These are phyloP conservation scores for Thera britannica DNA, from an alignment of 2,888 invertebrate species.

Conservation along the genomic window DNA sequence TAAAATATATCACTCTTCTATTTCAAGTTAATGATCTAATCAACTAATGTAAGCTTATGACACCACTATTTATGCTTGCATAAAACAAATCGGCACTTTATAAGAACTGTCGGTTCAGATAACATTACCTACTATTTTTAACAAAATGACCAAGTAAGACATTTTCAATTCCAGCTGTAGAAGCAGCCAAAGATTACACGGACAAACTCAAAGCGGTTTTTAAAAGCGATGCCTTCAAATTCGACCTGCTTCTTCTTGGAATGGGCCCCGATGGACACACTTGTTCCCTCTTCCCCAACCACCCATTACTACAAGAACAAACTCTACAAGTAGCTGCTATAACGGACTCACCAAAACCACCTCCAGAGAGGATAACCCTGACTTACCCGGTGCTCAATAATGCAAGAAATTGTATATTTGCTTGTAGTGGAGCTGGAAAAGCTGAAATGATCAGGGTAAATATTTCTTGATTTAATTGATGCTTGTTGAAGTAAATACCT, in stretches of 20 bases:
- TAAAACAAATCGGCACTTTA: no score
- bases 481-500: no score
- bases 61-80: no score
- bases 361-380: constrained; percentile 94
- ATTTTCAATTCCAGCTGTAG: constrained; percentile 83
- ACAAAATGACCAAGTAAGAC: no score
- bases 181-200: constrained; percentile 90
- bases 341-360: constrained; percentile 98
- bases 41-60: no score
- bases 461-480: not conserved
- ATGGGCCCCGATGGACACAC: constrained; percentile 99
- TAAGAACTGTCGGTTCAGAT: no score
- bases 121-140: no score
- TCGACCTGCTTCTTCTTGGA: constrained; percentile 96
- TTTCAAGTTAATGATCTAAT: no score
- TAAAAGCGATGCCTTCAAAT: constrained; percentile 80
- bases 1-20: no score
- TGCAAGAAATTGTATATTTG: constrained; percentile 93
- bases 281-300: constrained; percentile 97
- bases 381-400: constrained; percentile 96
- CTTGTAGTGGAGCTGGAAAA: constrained; percentile 93
- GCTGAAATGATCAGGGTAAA: constrained; percentile 94
- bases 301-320: constrained; percentile 84
- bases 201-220: constrained; percentile 87
- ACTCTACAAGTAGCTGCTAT: constrained; percentile 91